Evolutionary conservation across 2,888 invertebrate genomes (phyloP), one percentile per base, ranked within the genome.

Genomic region (Oscheius onirici): DNA sequence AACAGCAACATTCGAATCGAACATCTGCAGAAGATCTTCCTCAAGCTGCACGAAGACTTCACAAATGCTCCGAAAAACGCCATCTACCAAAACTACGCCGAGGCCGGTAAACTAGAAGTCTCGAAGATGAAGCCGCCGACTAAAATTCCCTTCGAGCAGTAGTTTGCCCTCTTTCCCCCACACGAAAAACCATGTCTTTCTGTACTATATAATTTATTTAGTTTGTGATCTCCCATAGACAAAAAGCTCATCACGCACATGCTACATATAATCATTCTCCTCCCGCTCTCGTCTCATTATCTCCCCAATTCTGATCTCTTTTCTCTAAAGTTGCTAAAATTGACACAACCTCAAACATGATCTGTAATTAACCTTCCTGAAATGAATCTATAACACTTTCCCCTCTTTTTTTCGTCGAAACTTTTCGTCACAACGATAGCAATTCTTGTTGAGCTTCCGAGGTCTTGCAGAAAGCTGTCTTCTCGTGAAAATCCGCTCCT

Each of bases 161-260:
- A 8, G 17, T n/a, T 2, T 11, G 24, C 10, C 13, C 17, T 20
- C 40, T 40, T 41, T 20, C 5, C 41, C 55, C 55, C 26, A n/a
- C 5, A 11, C 3, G 3, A 34, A 8, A 6, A 34, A 8, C 3
- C 34, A 11, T 10, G 58, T 58, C 58, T 58, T 58, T 58, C 58
- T 58, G 58, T 58, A 58, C 40, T 22, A 58, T 58, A 55, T 55
- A 26, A 52, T 34, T 34, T 34, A 34, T 34, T 34, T 34, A 34
- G 34, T 34, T 34, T n/a, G 28, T 26, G 55, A 55, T 55, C 55
- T 55, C 55, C 20, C 24, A 15, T 20, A 51, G 8, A 34, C 3
- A 34, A 34, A 34, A 34, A 6, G 34, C 34, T 34, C 34, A 34
- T n/a, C n/a, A n/a, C n/a, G n/a, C 34, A 34, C 34, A 34, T 34